Base-by-base conservation (phyloP, 2,113 vertebrate species). In the Ammodytes marinus region DNA sequence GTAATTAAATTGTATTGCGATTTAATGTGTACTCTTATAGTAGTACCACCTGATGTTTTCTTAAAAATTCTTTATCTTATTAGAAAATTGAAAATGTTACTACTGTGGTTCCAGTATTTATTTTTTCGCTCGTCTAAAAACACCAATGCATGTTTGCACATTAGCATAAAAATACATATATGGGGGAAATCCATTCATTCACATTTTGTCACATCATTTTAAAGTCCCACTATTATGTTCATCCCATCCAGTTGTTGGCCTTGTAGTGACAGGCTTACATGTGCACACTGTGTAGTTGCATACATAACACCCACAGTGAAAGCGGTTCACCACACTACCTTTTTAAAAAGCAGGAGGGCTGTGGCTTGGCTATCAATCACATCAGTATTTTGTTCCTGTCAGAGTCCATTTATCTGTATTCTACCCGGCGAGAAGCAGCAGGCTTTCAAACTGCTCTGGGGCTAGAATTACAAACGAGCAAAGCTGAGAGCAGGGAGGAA, bases 401-500 rank as follows among this genome's bases (percentile, higher is more conserved):
- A 85, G 57, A 80, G 47, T 88, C 70, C 57, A 79, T 90, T 83
- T 88, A 80, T 88, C 83, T 84, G 50, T 83, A 43, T 79, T 80
- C 76, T 69, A 83, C 55, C 63, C 45, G 0, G 68, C 74, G 78
- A 74, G 67, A 27, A 27, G 27, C 46, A 61, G 64, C 61, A 64
- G 71, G 52, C 80, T 67, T 64, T 71, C 67, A 69, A n/a, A 3
- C 72, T 68, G 58, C 79, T 86, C 67, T 72, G 27, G 58, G 78
- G 76, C 42, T 86, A n/a, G 4, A 88, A 86, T 93, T 86, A 87
- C 89, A 89, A 87, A 87, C 88, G 66, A 60, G 79, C 45, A 72
- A 39, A 59, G 63, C 88, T 52, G 66, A 93, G 65, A 69, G 58
- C 15, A 13, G 42, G 15, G 37, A 73, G 80, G 66, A 67, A 63